These are phyloP conservation scores for Heterodera schachtii DNA, from an alignment of 1,140 invertebrate genomes.

Conservation along the genomic window DNA sequence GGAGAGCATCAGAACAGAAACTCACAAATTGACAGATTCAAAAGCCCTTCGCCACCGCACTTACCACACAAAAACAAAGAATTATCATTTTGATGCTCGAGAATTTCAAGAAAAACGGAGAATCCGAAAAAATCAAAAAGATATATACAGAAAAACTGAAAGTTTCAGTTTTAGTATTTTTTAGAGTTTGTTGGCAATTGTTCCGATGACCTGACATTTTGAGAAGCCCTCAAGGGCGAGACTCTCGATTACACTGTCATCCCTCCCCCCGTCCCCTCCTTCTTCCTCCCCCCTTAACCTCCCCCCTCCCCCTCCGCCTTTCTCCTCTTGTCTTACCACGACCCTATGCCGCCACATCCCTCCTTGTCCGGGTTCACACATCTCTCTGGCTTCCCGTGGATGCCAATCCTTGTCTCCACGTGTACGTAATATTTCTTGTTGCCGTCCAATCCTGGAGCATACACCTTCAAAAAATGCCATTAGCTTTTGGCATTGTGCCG, in stretches of 20 bases:
- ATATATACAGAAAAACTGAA: too few relatives aligned
- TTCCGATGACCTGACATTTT: too few relatives aligned
- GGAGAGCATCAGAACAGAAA: neutral
- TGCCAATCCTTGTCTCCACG: conserved; percentile 63
- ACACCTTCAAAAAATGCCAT: conserved; percentile 41
- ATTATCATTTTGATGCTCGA: too few relatives aligned
- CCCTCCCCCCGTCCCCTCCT: neutral
- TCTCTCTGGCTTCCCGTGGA: conserved; percentile 63
- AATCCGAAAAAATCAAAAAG: too few relatives aligned
- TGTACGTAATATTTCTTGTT: conserved; percentile 63
- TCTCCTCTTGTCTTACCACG: conserved; percentile 46
- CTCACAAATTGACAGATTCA: too few relatives aligned
- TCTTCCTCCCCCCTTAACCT: neutral
- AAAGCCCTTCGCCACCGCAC: too few relatives aligned
- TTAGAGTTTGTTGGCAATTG: too few relatives aligned
- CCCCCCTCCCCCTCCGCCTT: too few relatives aligned
- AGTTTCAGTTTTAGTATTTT: too few relatives aligned
- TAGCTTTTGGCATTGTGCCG: conserved; percentile 14
- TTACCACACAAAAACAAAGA: too few relatives aligned
- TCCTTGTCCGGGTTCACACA: conserved; percentile 64
- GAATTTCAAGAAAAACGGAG: too few relatives aligned
- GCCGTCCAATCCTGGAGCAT: conserved; percentile 58
- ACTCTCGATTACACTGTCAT: neutral
- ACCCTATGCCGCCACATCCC: conserved; percentile 64
- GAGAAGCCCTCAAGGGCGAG: too few relatives aligned